Evolutionary conservation across 2,888 invertebrate genomes (phyloP).

Genomic region (Eristalinus aeneus): DNA sequence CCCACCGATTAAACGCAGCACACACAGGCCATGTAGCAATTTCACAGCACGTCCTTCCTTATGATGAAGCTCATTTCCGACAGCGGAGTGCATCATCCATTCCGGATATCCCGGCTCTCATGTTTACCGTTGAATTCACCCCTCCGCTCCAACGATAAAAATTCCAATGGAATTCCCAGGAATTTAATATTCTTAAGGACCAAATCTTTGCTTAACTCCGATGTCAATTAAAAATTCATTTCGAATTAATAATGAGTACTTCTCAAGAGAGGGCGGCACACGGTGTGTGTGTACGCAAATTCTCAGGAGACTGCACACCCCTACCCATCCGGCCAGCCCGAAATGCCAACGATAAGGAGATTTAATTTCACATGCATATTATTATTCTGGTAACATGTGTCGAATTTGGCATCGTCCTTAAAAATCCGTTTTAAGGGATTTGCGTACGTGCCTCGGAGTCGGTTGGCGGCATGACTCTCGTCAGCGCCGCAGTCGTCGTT

Average conservation of each 20-base stretch:
- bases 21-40: too few relatives aligned
- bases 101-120: neutral
- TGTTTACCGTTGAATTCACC: neutral
- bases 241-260: constrained; percentile 40
- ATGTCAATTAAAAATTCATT: constrained; percentile 59
- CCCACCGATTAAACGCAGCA: too few relatives aligned
- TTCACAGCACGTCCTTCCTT: neutral
- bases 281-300: neutral
- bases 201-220: neutral
- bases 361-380: constrained; percentile 38
- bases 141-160: neutral
- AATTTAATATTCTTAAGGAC: constrained; percentile 13
- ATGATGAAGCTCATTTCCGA: neutral
- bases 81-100: neutral
- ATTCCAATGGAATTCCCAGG: neutral
- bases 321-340: neutral
- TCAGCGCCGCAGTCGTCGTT: constrained; percentile 22
- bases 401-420: constrained; percentile 62
- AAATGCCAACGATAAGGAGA: constrained; percentile 11
- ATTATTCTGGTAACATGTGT: constrained; percentile 60
- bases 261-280: neutral
- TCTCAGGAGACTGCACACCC: neutral
- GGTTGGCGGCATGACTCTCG: constrained; percentile 31
- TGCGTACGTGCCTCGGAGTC: constrained; percentile 52
- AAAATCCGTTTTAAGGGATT: constrained; percentile 54